phyloP scores from a whole-genome alignment of 2,113 vertebrate genomes.

The Amblyornis subalaris region DNA sequence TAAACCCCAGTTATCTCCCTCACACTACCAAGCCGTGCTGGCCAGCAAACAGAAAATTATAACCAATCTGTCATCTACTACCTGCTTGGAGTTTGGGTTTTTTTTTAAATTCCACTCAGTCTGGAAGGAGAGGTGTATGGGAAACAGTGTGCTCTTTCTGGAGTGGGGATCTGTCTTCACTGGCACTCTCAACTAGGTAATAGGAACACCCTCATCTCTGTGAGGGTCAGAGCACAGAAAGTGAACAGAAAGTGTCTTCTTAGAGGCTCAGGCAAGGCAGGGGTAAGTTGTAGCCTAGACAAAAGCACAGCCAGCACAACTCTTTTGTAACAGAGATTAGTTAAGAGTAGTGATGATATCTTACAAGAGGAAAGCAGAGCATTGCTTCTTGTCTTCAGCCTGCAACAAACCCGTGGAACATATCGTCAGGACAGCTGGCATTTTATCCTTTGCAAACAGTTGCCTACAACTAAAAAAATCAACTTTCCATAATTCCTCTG shows the following conservation, averaged over 20 bases:
- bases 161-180: neutral
- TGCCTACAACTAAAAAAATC: neutral
- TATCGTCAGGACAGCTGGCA: neutral
- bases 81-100: accelerated
- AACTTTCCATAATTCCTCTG: neutral
- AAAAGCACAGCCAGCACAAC: neutral
- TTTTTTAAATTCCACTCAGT: neutral
- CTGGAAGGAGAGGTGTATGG: neutral
- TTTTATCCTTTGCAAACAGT: neutral
- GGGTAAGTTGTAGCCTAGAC: neutral
- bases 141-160: neutral
- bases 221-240: neutral
- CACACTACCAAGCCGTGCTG: neutral
- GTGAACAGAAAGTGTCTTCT: neutral
- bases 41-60: neutral
- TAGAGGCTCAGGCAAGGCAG: neutral
- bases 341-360: neutral
- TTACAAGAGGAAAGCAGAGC: neutral
- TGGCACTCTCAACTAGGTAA: neutral
- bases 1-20: neutral
- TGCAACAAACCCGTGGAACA: neutral
- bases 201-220: neutral
- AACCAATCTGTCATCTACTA: neutral
- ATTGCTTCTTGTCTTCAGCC: neutral
- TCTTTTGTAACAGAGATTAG: neutral